Evolutionary conservation across 2,113 vertebrate genomes (phyloP).

Genomic region (Xerus inauris): DNA sequence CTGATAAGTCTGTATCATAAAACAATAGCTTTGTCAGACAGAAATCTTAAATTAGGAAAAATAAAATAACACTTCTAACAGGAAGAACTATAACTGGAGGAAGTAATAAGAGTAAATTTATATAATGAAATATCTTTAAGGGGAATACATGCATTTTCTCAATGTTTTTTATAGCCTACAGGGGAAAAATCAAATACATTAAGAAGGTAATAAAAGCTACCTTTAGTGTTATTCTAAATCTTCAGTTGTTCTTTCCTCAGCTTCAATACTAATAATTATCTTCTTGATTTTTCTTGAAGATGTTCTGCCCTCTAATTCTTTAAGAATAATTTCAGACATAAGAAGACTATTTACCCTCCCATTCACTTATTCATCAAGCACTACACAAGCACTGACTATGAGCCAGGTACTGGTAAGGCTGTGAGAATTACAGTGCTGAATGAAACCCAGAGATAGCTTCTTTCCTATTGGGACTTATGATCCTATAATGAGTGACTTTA

Average conservation of each 20-base stretch:
- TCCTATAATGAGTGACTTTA: background rate
- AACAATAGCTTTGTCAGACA: conserved; percentile 1
- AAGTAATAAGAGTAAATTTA: conserved; percentile 12
- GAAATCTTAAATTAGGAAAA: conserved; percentile 10
- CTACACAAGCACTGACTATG: background rate
- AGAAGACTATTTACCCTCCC: background rate
- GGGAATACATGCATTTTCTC: background rate
- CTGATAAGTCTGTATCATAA: conserved; percentile 2
- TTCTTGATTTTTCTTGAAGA: background rate
- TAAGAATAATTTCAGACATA: conserved; percentile 4
- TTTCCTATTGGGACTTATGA: background rate
- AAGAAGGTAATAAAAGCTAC: background rate
- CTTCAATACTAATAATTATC: background rate
- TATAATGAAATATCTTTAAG: background rate
- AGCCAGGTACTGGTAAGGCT: background rate
- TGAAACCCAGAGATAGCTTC: background rate
- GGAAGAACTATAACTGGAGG: conserved; percentile 1
- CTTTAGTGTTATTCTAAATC: background rate
- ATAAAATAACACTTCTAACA: background rate
- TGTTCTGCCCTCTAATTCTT: background rate
- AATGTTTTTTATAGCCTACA: background rate
- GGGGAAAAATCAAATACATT: background rate
- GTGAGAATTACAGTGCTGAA: background rate
- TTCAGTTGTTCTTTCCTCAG: background rate
- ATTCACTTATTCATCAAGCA: background rate